These are phyloP conservation scores for Scyliorhinus canicula DNA, from an alignment of 2,797 vertebrate species.

Conservation along the genomic window DNA sequence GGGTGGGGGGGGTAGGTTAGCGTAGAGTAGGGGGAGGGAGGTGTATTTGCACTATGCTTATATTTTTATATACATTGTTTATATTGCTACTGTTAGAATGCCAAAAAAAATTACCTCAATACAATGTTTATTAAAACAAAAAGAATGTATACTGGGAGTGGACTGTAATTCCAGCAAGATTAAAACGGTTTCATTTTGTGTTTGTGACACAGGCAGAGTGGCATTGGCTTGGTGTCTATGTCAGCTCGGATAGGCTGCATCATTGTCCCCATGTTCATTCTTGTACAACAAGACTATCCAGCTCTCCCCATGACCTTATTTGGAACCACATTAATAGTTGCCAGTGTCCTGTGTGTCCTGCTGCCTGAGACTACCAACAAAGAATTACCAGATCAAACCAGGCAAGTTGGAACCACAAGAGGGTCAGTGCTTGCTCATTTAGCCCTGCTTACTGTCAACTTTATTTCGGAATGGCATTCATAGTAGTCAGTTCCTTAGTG, in stretches of 20 bases:
- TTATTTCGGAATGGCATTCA: neutral
- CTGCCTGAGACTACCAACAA: conserved; percentile 70
- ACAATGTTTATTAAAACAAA: too few relatives aligned
- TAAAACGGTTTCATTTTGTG: neutral
- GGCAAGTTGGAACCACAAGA: neutral
- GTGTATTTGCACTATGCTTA: too few relatives aligned
- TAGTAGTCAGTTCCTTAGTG: neutral
- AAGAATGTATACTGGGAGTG: neutral
- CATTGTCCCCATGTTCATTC: conserved; percentile 68
- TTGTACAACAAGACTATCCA: conserved; percentile 60
- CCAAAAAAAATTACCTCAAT: too few relatives aligned
- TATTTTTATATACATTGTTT: too few relatives aligned
- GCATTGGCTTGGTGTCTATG: conserved; percentile 69
- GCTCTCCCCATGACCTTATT: conserved; percentile 70
- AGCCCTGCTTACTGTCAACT: neutral
- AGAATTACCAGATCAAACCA: conserved; percentile 60
- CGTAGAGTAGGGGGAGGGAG: too few relatives aligned
- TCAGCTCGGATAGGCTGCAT: conserved; percentile 64
- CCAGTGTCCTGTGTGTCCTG: conserved; percentile 58
- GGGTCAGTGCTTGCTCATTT: conserved; percentile 41
- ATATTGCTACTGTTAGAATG: too few relatives aligned
- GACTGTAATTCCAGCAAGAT: neutral
- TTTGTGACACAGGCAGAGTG: conserved; percentile 63
- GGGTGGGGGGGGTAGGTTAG: too few relatives aligned
- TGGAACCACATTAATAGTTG: conserved; percentile 56